Conservation (phyloP, 2,888 invertebrate species). For the Athalia circularis region DNA sequence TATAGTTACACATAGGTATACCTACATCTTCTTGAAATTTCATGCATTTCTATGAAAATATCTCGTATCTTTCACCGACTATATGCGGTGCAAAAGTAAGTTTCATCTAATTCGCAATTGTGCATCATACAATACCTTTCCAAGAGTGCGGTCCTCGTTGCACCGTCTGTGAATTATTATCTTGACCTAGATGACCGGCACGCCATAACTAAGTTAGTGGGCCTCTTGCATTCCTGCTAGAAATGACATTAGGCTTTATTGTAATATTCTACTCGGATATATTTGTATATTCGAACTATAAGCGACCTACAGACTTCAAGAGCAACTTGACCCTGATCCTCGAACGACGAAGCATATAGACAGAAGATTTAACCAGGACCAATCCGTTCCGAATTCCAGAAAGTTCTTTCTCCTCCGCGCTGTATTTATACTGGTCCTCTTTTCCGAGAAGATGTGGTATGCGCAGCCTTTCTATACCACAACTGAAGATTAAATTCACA, state of each 20-base stretch:
- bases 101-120: background rate
- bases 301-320: background rate
- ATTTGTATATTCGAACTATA: slow-evolving; percentile 8
- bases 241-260: slow-evolving; percentile 21
- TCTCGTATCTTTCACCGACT: no score
- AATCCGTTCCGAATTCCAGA: slow-evolving; percentile 20
- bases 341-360: background rate
- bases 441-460: background rate
- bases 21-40: no score
- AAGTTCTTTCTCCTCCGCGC: background rate
- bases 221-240: slow-evolving; percentile 41
- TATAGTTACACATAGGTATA: no score
- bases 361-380: slow-evolving; percentile 6
- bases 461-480: slow-evolving; percentile 1
- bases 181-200: slow-evolving; percentile 41
- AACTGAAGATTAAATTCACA: background rate
- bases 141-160: background rate
- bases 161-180: slow-evolving; percentile 26
- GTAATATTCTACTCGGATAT: background rate
- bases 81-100: background rate
- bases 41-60: no score
- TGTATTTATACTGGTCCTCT: background rate
- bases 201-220: slow-evolving; percentile 47
- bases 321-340: slow-evolving; percentile 1
- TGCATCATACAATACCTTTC: background rate